Percentiles rank a stretch among this genome's conserved stretches.
Conservation (phyloP, 2,113 vertebrate species). For the Crotalus horridus region DNA sequence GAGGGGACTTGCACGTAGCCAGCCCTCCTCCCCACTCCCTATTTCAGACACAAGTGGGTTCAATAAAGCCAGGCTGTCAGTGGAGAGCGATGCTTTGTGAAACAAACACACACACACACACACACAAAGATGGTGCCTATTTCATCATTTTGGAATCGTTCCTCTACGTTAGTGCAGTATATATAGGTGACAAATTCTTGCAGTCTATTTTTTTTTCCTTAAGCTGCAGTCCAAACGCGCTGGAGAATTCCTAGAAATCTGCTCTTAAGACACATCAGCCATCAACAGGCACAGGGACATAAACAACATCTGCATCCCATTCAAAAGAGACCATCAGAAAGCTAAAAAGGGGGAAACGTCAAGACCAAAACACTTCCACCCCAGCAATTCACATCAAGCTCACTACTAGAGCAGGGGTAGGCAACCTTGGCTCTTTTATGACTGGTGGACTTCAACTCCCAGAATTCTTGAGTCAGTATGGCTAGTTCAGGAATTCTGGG, state of each 20-base stretch:
- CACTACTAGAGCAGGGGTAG: not conserved
- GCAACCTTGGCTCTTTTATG: too few relatives aligned
- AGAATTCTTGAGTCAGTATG: too few relatives aligned
- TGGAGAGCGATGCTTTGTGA: constrained; percentile 25
- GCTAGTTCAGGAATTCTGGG: too few relatives aligned
- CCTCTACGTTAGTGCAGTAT: constrained; percentile 6
- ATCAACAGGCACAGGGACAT: not conserved
- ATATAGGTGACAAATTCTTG: constrained; percentile 26
- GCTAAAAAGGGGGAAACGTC: not conserved
- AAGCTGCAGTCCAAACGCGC: too few relatives aligned
- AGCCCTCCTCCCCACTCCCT: constrained; percentile 23
- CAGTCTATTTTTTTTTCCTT: constrained; percentile 6
- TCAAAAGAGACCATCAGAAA: not conserved
- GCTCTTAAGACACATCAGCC: not conserved
- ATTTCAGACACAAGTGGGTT: constrained; percentile 54
- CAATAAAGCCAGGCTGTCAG: constrained; percentile 42
- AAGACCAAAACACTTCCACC: not conserved
- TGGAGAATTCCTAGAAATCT: not conserved
- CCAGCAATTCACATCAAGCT: not conserved
- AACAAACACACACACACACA: constrained; percentile 2
- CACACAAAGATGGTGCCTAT: not conserved
- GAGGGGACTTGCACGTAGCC: constrained; percentile 66
- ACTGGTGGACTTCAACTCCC: too few relatives aligned
- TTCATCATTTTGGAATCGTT: constrained; percentile 24
- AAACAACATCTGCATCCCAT: not conserved